phyloP scores from a whole-genome alignment of 2,113 vertebrate genomes.

The Passer domesticus region DNA sequence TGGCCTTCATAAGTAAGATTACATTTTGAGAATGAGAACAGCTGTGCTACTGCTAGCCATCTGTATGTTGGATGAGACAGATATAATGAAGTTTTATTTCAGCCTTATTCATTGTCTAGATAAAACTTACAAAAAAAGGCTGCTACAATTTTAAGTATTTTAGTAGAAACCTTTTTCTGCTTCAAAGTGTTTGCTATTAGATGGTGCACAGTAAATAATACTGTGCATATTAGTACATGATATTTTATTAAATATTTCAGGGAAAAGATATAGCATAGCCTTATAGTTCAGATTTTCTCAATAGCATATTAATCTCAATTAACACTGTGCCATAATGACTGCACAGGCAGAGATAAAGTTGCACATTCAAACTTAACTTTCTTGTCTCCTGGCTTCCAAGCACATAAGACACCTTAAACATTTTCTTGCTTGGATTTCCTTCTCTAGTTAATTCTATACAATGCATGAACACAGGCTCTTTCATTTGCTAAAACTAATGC shows the following conservation, averaged over 20 bases:
- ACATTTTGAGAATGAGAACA: background rate
- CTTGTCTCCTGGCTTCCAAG: background rate
- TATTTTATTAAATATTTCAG: background rate
- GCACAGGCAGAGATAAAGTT: background rate
- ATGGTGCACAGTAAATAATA: background rate
- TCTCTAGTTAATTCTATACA: background rate
- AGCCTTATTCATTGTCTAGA: background rate
- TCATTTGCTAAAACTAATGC: background rate
- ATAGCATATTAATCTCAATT: background rate
- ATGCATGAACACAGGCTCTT: background rate
- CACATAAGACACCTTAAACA: background rate
- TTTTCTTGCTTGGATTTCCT: background rate
- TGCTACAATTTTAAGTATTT: background rate
- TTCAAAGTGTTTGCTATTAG: background rate
- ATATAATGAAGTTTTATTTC: background rate
- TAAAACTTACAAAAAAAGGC: background rate
- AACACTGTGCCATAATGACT: background rate
- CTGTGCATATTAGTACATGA: background rate
- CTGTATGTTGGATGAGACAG: background rate
- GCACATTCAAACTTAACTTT: background rate
- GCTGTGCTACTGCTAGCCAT: background rate
- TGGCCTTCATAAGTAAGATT: background rate
- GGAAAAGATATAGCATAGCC: background rate
- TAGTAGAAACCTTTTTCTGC: background rate
- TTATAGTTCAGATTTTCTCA: background rate